phyloP scores from a whole-genome alignment of 2,888 invertebrate genomes.

The Geophilus truncorum region DNA sequence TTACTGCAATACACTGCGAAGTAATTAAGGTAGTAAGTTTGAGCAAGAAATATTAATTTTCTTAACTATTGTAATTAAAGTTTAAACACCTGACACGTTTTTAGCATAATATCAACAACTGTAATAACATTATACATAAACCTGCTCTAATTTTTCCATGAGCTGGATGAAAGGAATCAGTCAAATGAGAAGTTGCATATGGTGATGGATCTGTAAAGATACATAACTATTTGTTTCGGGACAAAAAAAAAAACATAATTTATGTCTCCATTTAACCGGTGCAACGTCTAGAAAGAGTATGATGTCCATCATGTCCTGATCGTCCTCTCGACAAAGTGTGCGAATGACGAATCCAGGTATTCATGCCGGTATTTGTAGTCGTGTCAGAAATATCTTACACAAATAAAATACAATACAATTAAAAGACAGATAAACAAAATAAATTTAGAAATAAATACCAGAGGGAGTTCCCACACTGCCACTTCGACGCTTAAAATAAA shows the following conservation, averaged over 20 bases:
- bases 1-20: too few relatives aligned
- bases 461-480: conserved; percentile 25
- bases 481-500: not conserved
- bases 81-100: too few relatives aligned
- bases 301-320: not conserved
- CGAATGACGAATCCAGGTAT: not conserved
- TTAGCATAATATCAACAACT: too few relatives aligned
- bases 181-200: conserved; percentile 10
- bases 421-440: not conserved
- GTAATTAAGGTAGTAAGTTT: too few relatives aligned
- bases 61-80: too few relatives aligned
- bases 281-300: not conserved
- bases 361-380: not conserved
- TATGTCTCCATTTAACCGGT: not conserved
- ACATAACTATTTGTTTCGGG: not conserved
- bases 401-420: not conserved
- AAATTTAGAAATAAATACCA: not conserved
- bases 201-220: conserved; percentile 1
- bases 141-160: not conserved
- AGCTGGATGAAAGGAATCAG: not conserved
- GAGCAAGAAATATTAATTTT: too few relatives aligned
- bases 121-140: too few relatives aligned
- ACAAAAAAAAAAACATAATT: not conserved
- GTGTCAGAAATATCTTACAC: not conserved
- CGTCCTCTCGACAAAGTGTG: not conserved